These are phyloP conservation scores for Lichenostomus cassidix DNA, from an alignment of 2,113 vertebrate species.

Conservation along the genomic window DNA sequence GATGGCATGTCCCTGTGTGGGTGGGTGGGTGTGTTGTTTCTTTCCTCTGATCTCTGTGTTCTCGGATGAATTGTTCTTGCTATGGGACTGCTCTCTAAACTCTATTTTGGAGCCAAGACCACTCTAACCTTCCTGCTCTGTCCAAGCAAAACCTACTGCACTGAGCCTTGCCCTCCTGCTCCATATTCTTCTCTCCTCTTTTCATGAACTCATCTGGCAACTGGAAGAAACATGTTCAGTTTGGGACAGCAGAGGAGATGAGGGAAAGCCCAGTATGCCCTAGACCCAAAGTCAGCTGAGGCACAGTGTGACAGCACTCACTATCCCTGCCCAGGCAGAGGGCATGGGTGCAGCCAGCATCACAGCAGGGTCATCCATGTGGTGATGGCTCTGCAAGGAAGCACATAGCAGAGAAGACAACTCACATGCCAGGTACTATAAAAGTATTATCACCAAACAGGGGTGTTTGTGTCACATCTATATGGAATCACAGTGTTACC, in stretches of 20 bases:
- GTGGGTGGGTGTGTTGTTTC: not conserved
- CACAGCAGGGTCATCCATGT: rapidly evolving
- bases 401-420: not conserved
- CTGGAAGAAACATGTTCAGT: not conserved
- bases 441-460: not conserved
- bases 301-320: not conserved
- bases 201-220: not conserved
- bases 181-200: not conserved
- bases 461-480: not conserved
- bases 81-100: not conserved
- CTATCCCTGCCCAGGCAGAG: not conserved
- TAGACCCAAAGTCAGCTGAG: not conserved
- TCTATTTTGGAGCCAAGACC: not conserved
- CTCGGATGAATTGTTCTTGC: not conserved
- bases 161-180: not conserved
- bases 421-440: not conserved
- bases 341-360: not conserved
- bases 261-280: not conserved
- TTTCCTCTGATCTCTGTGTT: not conserved
- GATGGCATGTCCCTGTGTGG: not conserved
- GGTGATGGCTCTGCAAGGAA: not conserved
- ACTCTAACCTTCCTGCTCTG: not conserved
- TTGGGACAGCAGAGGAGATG: not conserved
- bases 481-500: not conserved
- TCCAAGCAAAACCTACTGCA: not conserved